These are phyloP conservation scores for Melanostoma scalare DNA, from an alignment of 2,888 invertebrate species.

Conservation along the genomic window DNA sequence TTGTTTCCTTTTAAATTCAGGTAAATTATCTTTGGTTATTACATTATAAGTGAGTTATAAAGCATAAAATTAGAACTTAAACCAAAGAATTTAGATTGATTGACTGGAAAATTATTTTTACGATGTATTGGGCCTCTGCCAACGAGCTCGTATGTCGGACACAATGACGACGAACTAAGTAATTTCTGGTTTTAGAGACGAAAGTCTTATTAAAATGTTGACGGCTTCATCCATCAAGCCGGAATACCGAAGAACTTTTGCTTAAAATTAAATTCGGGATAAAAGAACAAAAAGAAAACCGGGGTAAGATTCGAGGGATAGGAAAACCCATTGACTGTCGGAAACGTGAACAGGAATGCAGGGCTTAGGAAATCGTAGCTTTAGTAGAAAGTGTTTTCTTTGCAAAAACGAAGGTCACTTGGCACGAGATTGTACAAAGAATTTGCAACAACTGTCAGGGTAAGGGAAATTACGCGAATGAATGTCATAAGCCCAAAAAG, in stretches of 20 bases:
- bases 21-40: no score
- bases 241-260: background rate
- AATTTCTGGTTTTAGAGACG: slow-evolving; percentile 2
- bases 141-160: background rate
- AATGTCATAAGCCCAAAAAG: slow-evolving; percentile 12
- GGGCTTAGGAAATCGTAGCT: background rate
- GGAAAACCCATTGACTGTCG: background rate
- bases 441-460: slow-evolving; percentile 27
- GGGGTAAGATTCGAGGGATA: background rate
- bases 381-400: background rate
- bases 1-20: no score
- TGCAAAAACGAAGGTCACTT: background rate
- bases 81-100: no score
- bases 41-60: no score
- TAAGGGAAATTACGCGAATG: background rate
- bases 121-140: background rate
- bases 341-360: background rate
- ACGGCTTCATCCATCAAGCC: slow-evolving; percentile 5
- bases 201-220: background rate
- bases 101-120: slow-evolving; percentile 9
- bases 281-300: background rate
- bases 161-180: slow-evolving; percentile 7
- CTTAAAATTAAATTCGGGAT: background rate
- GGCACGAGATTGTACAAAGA: background rate
- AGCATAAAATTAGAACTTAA: no score